Evolutionary conservation across 2,797 vertebrate genomes (phyloP), one percentile per base, ranked within the genome.

Genomic region (Pygocentrus nattereri): DNA sequence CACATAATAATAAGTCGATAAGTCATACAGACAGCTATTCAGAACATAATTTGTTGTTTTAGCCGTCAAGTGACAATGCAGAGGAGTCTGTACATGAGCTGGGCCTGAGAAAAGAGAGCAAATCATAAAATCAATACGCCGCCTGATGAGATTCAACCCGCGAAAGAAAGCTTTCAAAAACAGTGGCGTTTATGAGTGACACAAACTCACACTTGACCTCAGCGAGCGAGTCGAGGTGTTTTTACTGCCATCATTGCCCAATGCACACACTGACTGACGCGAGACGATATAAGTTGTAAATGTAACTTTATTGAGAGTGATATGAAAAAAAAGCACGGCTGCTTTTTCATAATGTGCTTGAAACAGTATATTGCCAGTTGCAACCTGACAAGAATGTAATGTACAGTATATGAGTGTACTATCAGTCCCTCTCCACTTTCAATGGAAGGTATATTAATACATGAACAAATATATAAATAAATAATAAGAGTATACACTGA

Each of bases 1-100:
- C 74, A 74, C 23, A 41, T 81, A 62, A 78, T 81, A 74, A 52
- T 74, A 78, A 70, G 76, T 81, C 83, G 34, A 82, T 85, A 82
- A 79, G 76, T 74, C 83, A 71, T 61, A 34, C 13, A 54, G 79
- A 81, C 69, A 31, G 75, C 49, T 50, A 75, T 75, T 74, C 83
- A 74, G 50, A 62, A n/a, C 31, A 23, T 78, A 54, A 84, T 81
- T 70, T 54, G 75, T 78, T 59, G 41, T 78, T 78, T 78, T 54
- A 65, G 75, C 19, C 5, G 65, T 72, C 25, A 23, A 67, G 61
- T 34, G 70, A 85, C 61, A 74, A 70, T 74, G 79, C 27, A 30
- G 65, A 75, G 23, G 54, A 61, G 67, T 34, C 38, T 11, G 25
- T 47, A 27, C 56, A 75, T 5, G 69, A 74, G 31, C n/a, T 4